These are phyloP conservation scores for Taenioides sp. DNA, from an alignment of 2,797 vertebrate species.

Conservation along the genomic window DNA sequence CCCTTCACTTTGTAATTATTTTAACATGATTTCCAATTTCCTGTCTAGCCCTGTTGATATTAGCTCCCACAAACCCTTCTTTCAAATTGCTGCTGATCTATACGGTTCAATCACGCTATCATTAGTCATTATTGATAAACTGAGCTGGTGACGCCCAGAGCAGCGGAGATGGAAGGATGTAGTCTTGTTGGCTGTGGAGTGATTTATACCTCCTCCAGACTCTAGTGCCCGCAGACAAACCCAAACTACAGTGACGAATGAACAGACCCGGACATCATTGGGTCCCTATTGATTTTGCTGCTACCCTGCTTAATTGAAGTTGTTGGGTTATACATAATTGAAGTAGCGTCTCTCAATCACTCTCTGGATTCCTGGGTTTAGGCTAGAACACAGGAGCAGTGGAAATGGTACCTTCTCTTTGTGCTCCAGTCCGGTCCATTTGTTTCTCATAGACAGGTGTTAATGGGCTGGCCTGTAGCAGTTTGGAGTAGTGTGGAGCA, in stretches of 20 bases:
- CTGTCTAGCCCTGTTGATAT: not conserved
- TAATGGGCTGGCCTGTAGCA: constrained; percentile 61
- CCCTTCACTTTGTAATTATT: not conserved
- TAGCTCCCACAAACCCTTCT: not conserved
- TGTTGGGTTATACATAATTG: constrained; percentile 75
- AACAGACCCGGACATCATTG: constrained; percentile 63
- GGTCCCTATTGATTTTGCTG: constrained; percentile 77
- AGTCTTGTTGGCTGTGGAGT: constrained; percentile 41
- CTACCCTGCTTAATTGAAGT: constrained; percentile 77
- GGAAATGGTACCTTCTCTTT: constrained; percentile 42
- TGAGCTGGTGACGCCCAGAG: constrained; percentile 43
- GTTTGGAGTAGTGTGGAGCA: constrained; percentile 36
- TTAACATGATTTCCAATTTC: constrained; percentile 6
- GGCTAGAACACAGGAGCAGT: constrained; percentile 42
- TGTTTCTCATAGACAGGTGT: constrained; percentile 64
- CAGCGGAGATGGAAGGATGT: constrained; percentile 49
- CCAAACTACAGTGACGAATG: constrained; percentile 63
- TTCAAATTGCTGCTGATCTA: not conserved
- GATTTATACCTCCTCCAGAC: constrained; percentile 57
- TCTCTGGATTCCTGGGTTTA: constrained; percentile 19
- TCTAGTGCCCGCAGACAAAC: constrained; percentile 47
- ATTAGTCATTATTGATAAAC: constrained; percentile 59
- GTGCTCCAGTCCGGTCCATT: constrained; percentile 52
- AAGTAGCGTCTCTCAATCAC: constrained; percentile 62
- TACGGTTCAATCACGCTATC: constrained; percentile 40